Percentiles rank a stretch among this genome's conserved stretches.
Evolutionary conservation across 2,888 invertebrate genomes (phyloP).

Genomic region (Drosophila nr. medialis): DNA sequence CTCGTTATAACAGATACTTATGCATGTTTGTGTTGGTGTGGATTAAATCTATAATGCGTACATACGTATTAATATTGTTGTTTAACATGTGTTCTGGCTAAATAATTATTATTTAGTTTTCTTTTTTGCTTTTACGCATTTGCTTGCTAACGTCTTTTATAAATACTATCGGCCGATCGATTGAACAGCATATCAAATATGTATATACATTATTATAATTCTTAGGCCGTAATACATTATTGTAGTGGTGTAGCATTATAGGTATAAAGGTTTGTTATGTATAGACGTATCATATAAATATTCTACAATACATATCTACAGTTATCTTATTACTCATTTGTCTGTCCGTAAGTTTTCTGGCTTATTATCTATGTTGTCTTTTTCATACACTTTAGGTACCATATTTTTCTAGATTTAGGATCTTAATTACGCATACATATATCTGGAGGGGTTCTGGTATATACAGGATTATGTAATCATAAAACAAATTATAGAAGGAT

Average conservation of each 20-base stretch:
- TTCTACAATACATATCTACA: conserved; percentile 77
- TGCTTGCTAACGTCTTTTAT: conserved; percentile 67
- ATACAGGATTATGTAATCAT: conserved; percentile 57
- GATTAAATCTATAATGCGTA: conserved; percentile 45
- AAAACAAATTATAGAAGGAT: conserved; percentile 1
- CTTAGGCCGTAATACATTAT: conserved; percentile 56
- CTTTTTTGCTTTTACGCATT: conserved; percentile 49
- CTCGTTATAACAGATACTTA: conserved; percentile 60
- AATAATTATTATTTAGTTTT: conserved; percentile 56
- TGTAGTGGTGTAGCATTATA: conserved; percentile 23
- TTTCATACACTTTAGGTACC: conserved; percentile 70
- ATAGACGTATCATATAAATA: conserved; percentile 49
- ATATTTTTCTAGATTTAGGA: conserved; percentile 68
- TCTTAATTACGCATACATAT: conserved; percentile 55
- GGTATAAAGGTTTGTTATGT: conserved; percentile 34
- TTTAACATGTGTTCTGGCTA: conserved; percentile 74
- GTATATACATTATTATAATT: conserved; percentile 62
- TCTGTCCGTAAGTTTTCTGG: conserved; percentile 22
- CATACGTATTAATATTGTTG: conserved; percentile 59
- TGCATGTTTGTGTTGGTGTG: conserved; percentile 38
- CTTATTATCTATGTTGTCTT: conserved; percentile 47
- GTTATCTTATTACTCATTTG: conserved; percentile 52
- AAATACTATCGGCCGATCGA: conserved; percentile 56
- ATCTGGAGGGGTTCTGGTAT: conserved; percentile 54
- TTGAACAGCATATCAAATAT: conserved; percentile 61